These are phyloP conservation scores for Pteromalus puparum DNA, from an alignment of 1,140 invertebrate species.

Conservation along the genomic window DNA sequence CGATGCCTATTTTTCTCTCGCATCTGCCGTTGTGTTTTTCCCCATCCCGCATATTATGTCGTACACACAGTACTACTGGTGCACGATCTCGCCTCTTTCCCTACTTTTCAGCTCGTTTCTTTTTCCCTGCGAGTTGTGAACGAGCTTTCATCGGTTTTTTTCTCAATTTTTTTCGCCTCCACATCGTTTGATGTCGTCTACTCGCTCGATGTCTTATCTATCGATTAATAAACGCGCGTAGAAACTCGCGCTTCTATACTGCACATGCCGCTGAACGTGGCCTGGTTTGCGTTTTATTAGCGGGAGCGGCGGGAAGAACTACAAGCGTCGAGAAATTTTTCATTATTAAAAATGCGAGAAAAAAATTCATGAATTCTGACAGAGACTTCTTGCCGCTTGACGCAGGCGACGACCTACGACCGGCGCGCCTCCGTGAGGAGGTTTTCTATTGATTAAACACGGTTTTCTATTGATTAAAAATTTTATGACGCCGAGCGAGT, in stretches of 20 bases:
- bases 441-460: constrained; percentile 23
- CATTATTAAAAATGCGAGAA: neutral
- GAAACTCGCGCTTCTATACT: neutral
- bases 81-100: neutral
- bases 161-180: neutral
- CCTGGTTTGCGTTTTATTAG: constrained; percentile 10
- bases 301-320: neutral
- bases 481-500: constrained; percentile 6
- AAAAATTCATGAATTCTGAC: constrained; percentile 21
- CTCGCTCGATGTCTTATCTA: constrained; percentile 30
- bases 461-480: constrained; percentile 27
- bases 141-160: neutral
- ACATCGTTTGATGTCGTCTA: neutral
- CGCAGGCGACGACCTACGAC: neutral
- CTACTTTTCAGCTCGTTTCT: neutral
- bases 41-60: neutral
- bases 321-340: neutral
- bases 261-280: neutral
- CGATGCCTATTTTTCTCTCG: neutral
- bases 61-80: too few relatives aligned
- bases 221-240: constrained; percentile 27
- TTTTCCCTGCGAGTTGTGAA: neutral
- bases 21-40: neutral
- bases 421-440: too few relatives aligned
- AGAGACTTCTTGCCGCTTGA: constrained; percentile 10